These are phyloP conservation scores for Taphrorychus bicolor DNA, from an alignment of 2,888 invertebrate species.

Conservation along the genomic window DNA sequence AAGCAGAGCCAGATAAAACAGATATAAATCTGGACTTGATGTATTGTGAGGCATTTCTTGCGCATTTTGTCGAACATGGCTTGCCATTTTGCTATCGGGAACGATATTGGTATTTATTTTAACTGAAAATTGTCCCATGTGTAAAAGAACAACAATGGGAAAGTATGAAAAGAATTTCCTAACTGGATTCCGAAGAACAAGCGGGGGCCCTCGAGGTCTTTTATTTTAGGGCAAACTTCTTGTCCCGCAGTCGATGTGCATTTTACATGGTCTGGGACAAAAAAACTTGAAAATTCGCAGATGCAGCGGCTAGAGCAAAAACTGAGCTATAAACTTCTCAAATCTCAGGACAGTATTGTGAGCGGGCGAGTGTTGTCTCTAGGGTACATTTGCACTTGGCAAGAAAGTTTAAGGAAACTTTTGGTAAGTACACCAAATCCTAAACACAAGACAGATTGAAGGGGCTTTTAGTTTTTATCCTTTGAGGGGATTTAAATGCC, in stretches of 20 bases:
- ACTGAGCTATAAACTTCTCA: constrained; percentile 8
- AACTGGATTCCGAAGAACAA: too few species aligned
- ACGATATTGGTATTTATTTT: too few species aligned
- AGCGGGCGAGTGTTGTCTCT: not conserved
- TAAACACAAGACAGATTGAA: not conserved
- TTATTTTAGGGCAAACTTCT: not conserved
- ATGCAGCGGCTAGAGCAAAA: constrained; percentile 8
- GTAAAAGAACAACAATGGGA: not conserved
- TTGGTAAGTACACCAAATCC: not conserved
- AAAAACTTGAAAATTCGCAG: constrained; percentile 7
- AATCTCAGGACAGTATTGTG: constrained; percentile 10
- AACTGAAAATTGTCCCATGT: not conserved
- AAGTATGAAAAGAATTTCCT: not conserved
- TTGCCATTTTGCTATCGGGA: too few species aligned
- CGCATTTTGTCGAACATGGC: too few species aligned
- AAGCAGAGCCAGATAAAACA: constrained; percentile 1
- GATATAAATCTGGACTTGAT: not conserved
- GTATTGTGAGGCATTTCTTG: not conserved
- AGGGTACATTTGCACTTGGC: constrained; percentile 8
- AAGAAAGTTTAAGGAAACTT: constrained; percentile 4
- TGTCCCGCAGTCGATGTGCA: not conserved
- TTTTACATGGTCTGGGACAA: not conserved
- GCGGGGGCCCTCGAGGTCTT: not conserved
- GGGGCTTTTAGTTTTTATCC: not conserved
- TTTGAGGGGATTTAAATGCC: not conserved